Evolutionary conservation across 2,797 vertebrate genomes (phyloP), one percentile per base, ranked within the genome.

Genomic region (Trachurus trachurus): DNA sequence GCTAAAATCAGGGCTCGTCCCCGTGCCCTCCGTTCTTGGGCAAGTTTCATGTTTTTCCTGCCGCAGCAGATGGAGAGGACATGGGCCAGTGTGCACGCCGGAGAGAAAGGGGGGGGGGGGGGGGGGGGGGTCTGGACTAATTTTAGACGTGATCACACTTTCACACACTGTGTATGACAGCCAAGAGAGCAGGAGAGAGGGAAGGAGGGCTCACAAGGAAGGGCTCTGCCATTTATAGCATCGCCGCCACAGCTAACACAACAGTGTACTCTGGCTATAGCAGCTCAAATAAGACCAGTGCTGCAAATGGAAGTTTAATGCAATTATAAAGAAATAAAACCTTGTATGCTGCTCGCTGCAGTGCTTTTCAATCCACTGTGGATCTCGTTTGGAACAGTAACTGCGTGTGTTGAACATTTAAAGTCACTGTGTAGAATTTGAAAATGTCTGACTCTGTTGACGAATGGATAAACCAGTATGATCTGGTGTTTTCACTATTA

Each of bases 41-140:
- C 13, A 22, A 68, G 82, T 77, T 84, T 80, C 80, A 85, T 87
- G 88, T 91, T 84, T 85, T 85, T 83, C 61, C 84, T 88, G 85
- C 74, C 21, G 21, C 61, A 93, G 86, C 94, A 95, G 94, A 93
- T 94, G 93, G 93, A 89, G 80, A 82, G 83, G 92, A 92, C 92
- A 90, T 84, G 89, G 88, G 61, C 84, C 82, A 80, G 89, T 77
- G 87, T 89, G 88, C 82, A 89, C 87, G 86, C 87, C 81, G 66
- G 74, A 87, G 76, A 72, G 74, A 71, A 37, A 3, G 26, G 26
- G 26, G 26, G 26, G 26, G 26, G 26, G 26, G 1, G 1, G 26
- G 26, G 26, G 26, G 3, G 19, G 74, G 80, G 76, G 77, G 40
- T 81, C 76, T 12, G 5, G 80, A 74, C 92, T 95, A 94, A 94